These are phyloP conservation scores for Syngnathus rostellatus DNA, from an alignment of 2,797 vertebrate genomes.

Conservation along the genomic window DNA sequence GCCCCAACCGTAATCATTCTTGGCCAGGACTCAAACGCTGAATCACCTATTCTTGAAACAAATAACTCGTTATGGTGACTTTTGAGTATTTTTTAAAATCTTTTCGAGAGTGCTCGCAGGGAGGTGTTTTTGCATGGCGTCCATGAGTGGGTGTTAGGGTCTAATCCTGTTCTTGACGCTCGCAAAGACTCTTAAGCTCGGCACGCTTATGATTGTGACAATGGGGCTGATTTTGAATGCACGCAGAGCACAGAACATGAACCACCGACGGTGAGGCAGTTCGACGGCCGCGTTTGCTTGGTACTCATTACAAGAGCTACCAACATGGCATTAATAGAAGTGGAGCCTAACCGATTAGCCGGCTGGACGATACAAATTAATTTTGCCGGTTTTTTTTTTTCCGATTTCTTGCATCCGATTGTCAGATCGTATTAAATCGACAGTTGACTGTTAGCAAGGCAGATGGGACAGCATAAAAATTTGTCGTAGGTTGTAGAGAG, in stretches of 20 bases:
- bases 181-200: slow-evolving; percentile 23
- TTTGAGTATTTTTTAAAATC: slow-evolving; percentile 18
- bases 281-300: background rate
- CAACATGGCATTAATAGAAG: background rate
- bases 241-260: background rate
- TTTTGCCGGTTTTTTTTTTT: no score
- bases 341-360: no score
- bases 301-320: background rate
- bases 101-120: slow-evolving; percentile 21
- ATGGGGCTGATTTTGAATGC: slow-evolving; percentile 4
- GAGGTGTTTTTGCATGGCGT: slow-evolving; percentile 21
- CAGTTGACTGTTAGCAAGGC: no score
- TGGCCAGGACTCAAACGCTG: slow-evolving; percentile 25
- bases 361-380: no score
- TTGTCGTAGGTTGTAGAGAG: no score
- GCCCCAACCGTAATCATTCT: slow-evolving; percentile 16
- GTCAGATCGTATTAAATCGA: no score
- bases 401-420: no score
- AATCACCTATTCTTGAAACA: slow-evolving; percentile 15
- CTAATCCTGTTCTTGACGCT: slow-evolving; percentile 41
- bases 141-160: slow-evolving; percentile 25
- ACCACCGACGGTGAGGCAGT: slow-evolving; percentile 2
- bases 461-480: no score
- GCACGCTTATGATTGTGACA: slow-evolving; percentile 5
- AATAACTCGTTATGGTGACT: slow-evolving; percentile 12